Evolutionary conservation across 2,797 vertebrate genomes (phyloP), one percentile per base, ranked within the genome.

Genomic region (Menidia menidia): DNA sequence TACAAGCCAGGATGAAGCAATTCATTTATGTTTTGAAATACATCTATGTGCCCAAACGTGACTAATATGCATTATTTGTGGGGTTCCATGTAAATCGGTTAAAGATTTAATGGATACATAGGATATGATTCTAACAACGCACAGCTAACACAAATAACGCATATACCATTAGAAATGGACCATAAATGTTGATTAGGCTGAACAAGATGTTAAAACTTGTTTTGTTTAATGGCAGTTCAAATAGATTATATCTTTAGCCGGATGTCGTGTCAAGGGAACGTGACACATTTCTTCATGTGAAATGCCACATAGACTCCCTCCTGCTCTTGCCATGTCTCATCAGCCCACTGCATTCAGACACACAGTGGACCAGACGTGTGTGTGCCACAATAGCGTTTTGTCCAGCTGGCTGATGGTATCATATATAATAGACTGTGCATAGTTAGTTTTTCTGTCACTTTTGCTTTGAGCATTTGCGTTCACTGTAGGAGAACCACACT

Each of bases 211-310:
- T 59, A 51, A 63, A 79, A 76, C 77, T 81, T 18, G 42, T 63
- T 61, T 81, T 18, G 39, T 63, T 61, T 83, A 64, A 78, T 69
- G 51, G 67, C 16, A 68, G 57, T 58, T 58, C 72, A 77, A 73
- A 73, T 39, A 18, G 77, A 76, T 77, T 50, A 45, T 53, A 75
- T 77, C 60, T 58, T 6, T 53, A 56, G 51, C 74, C 44, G 76
- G 48, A 68, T 68, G 63, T 71, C 64, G 70, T 67, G 69, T 75
- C 51, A 44, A 72, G 60, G 71, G 72, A 77, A 85, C 75, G 61
- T 84, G 83, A 78, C 78, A 84, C 78, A 76, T 55, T 80, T 42
- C 60, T 75, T 74, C 64, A 65, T 77, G 59, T 82, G 75, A 81
- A 77, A 62, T 63, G 66, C 75, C 80, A 68, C 32, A 61, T 53